Evolutionary conservation across 2,797 vertebrate genomes (phyloP).

Genomic region (Lithobates pipiens): DNA sequence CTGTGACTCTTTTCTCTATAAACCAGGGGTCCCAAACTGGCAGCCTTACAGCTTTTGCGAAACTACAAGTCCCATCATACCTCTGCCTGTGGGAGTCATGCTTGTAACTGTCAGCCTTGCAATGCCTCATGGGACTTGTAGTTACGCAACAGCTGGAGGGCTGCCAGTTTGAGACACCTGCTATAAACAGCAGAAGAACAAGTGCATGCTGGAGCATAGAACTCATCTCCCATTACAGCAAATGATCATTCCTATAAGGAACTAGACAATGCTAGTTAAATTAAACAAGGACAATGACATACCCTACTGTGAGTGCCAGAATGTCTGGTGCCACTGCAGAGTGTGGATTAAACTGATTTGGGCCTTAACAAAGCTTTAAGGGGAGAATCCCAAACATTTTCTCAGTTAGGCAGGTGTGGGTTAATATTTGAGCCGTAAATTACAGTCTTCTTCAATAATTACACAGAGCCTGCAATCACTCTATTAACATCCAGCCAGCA

Average conservation of each 20-base stretch:
- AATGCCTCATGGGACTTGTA: too few relatives aligned
- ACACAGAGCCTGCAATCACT: constrained; percentile 12
- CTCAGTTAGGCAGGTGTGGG: constrained; percentile 6
- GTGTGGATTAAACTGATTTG: constrained; percentile 15
- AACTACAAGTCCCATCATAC: too few relatives aligned
- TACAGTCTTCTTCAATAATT: constrained; percentile 1
- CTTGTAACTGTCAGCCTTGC: too few relatives aligned
- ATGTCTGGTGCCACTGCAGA: constrained; percentile 32
- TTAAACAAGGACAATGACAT: constrained; percentile 48
- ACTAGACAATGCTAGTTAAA: constrained; percentile 49
- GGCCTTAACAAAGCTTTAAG: constrained; percentile 9
- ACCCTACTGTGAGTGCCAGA: constrained; percentile 30
- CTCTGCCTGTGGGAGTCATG: too few relatives aligned
- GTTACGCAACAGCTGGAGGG: too few relatives aligned
- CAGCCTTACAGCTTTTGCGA: too few relatives aligned
- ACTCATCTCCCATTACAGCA: constrained; percentile 40
- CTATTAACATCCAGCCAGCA: constrained; percentile 17
- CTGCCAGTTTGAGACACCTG: not conserved
- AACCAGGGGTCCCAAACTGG: too few relatives aligned
- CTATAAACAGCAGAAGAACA: not conserved
- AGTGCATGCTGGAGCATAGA: not conserved
- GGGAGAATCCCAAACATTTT: not conserved
- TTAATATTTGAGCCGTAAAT: constrained; percentile 38
- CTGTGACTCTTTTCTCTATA: not conserved
- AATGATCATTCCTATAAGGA: constrained; percentile 56